phyloP scores from a whole-genome alignment of 2,113 vertebrate species.

The Falcunculus frontatus region DNA sequence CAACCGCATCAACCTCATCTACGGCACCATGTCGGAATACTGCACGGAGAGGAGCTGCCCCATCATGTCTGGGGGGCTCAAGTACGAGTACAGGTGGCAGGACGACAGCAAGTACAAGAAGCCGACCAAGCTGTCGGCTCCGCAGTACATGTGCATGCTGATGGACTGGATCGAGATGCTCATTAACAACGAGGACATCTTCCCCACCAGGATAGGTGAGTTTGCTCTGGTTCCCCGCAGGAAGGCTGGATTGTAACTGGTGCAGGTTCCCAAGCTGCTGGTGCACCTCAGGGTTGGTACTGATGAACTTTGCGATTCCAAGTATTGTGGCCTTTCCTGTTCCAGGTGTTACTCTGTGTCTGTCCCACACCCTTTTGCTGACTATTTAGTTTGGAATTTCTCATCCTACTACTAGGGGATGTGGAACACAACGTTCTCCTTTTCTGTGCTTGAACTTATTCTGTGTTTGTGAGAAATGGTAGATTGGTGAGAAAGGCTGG shows the following conservation, averaged over 20 bases:
- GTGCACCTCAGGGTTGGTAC: neutral
- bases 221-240: neutral
- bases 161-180: slow-evolving; percentile 98
- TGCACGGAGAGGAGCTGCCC: slow-evolving; percentile 90
- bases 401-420: neutral
- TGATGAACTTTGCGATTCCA: neutral
- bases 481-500: neutral
- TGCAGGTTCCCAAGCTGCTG: neutral
- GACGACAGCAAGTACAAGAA: slow-evolving; percentile 89
- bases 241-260: neutral
- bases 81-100: slow-evolving; percentile 96
- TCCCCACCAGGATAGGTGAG: slow-evolving; percentile 95
- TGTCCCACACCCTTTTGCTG: neutral
- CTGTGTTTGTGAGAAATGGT: neutral
- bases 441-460: neutral
- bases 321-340: neutral
- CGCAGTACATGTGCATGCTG: slow-evolving; percentile 91
- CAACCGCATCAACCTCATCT: slow-evolving; percentile 97
- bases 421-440: neutral
- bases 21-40: slow-evolving; percentile 94
- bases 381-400: neutral
- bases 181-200: slow-evolving; percentile 94
- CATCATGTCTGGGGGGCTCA: slow-evolving; percentile 92
- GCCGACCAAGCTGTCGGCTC: slow-evolving; percentile 90
- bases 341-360: neutral